Percentiles rank a stretch among this genome's conserved stretches.
Evolutionary conservation across 2,797 vertebrate genomes (phyloP).

Genomic region (Champsocephalus esox): DNA sequence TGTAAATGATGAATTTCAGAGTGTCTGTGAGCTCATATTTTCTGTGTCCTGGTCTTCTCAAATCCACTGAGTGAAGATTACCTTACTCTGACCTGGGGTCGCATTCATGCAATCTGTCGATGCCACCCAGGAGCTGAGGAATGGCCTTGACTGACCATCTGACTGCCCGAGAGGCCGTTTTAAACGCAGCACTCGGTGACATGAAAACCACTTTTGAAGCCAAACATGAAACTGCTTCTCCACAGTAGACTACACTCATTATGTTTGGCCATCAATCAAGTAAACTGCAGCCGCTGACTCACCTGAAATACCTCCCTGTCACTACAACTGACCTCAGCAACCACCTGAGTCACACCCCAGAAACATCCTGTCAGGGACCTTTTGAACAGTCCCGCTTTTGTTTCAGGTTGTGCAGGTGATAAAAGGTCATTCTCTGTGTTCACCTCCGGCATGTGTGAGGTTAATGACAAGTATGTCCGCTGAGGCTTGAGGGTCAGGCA

Average conservation of each 20-base stretch:
- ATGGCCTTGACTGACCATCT: slow-evolving; percentile 69
- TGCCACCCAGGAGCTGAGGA: slow-evolving; percentile 77
- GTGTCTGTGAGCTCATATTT: slow-evolving; percentile 15
- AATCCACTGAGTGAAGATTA: slow-evolving; percentile 45
- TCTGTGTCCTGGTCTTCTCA: slow-evolving; percentile 20
- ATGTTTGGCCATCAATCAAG: slow-evolving; percentile 54
- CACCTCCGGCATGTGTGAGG: slow-evolving; percentile 51
- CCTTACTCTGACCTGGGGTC: slow-evolving; percentile 66
- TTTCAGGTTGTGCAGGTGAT: slow-evolving; percentile 66
- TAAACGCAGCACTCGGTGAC: slow-evolving; percentile 15
- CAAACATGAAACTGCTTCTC: slow-evolving; percentile 40
- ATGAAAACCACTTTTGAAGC: slow-evolving; percentile 14
- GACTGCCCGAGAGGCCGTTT: slow-evolving; percentile 44
- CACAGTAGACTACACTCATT: slow-evolving; percentile 30
- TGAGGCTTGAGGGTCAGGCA: slow-evolving; percentile 55
- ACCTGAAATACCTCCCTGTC: slow-evolving; percentile 53
- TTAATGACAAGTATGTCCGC: slow-evolving; percentile 74
- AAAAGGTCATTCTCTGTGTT: slow-evolving; percentile 63
- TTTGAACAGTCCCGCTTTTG: slow-evolving; percentile 60
- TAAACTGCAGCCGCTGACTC: slow-evolving; percentile 30
- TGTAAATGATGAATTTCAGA: not conserved
- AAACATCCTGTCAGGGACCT: slow-evolving; percentile 60
- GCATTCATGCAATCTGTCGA: slow-evolving; percentile 76
- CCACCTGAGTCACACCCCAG: slow-evolving; percentile 56
- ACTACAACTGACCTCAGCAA: slow-evolving; percentile 63